These are phyloP conservation scores for Sebastolobus alascanus DNA, from an alignment of 2,797 vertebrate species.

Conservation along the genomic window DNA sequence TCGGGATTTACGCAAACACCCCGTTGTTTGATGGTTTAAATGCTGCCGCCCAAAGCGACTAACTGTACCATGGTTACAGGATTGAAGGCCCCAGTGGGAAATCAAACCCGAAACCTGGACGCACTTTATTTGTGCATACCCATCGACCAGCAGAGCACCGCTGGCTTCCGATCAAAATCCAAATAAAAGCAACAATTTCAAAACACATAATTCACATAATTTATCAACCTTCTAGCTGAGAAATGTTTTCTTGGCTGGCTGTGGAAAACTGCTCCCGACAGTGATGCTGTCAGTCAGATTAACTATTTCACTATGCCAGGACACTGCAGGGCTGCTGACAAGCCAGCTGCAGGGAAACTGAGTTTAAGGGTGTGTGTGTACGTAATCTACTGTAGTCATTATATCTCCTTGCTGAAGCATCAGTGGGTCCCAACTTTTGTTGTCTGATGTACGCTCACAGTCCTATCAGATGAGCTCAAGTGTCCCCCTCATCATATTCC, in stretches of 20 bases:
- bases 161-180: not conserved
- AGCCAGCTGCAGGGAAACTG: slow-evolving; percentile 12
- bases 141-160: not conserved
- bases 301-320: slow-evolving; percentile 36
- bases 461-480: not conserved
- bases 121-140: not conserved
- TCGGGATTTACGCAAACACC: slow-evolving; percentile 45
- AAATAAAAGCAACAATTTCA: slow-evolving; percentile 17
- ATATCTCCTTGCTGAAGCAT: not conserved
- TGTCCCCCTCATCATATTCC: not conserved
- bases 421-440: not conserved
- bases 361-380: not conserved
- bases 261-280: slow-evolving; percentile 11
- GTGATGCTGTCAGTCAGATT: slow-evolving; percentile 25
- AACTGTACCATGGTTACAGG: slow-evolving; percentile 8
- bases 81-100: not conserved
- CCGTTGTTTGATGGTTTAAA: slow-evolving; percentile 46
- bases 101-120: not conserved
- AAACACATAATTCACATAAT: slow-evolving; percentile 1
- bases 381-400: slow-evolving; percentile 1
- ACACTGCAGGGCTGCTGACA: slow-evolving; percentile 34
- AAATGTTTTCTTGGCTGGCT: slow-evolving; percentile 14
- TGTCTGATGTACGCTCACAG: not conserved
- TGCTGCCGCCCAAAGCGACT: slow-evolving; percentile 12
- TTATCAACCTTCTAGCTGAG: slow-evolving; percentile 2